These are phyloP conservation scores for Rhegmatorhina hoffmannsi DNA, from an alignment of 2,113 vertebrate genomes.

Conservation along the genomic window DNA sequence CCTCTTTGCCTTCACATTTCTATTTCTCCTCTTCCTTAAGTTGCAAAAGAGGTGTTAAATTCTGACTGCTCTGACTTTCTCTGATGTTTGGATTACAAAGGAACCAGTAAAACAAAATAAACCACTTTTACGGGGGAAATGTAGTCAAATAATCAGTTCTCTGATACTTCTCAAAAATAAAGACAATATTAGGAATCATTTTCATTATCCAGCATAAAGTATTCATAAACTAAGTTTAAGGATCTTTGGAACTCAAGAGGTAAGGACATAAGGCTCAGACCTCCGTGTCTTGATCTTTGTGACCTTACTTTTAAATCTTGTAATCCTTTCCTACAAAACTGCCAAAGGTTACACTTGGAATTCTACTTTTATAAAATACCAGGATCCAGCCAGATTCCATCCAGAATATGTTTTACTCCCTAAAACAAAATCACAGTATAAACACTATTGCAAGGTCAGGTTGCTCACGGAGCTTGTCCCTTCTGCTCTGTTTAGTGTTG, in stretches of 20 bases:
- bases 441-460: background rate
- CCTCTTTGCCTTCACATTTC: background rate
- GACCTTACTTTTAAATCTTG: background rate
- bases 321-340: background rate
- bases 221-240: background rate
- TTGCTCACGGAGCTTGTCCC: background rate
- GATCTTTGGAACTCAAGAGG: background rate
- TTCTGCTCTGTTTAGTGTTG: background rate
- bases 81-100: background rate
- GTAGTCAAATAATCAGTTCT: background rate
- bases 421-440: background rate
- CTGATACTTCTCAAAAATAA: background rate
- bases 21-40: background rate
- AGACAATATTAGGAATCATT: background rate
- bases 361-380: background rate
- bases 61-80: background rate
- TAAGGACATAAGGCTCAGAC: background rate
- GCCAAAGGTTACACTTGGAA: background rate
- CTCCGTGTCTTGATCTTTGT: background rate
- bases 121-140: accelerated
- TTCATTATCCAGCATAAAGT: background rate
- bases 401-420: background rate
- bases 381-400: background rate
- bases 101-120: background rate
- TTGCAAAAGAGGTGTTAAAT: background rate